A percentile compares a stretch with the other conserved stretches of the same genome.
phyloP scores from a whole-genome alignment of 2,113 vertebrate genomes.

The Hyperopisus bebe region DNA sequence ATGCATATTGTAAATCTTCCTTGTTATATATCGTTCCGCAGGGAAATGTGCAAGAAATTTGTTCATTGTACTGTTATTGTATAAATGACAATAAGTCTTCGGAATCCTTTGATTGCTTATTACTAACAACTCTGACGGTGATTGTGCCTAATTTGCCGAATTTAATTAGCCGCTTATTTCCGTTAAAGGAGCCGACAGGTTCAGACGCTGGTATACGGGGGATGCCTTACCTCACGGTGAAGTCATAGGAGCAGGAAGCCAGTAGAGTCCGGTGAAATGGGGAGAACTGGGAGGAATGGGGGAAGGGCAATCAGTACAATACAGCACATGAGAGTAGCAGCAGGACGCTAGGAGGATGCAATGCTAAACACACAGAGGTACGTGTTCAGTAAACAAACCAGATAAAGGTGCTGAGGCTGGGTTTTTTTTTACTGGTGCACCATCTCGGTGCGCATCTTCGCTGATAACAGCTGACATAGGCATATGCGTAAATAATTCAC shows the following conservation, averaged over 20 bases:
- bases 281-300: slow-evolving; percentile 71
- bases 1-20: background rate
- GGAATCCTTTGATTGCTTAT: background rate
- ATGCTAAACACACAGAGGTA: background rate
- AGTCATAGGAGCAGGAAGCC: slow-evolving; percentile 95
- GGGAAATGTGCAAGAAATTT: background rate
- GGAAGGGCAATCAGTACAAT: slow-evolving; percentile 22
- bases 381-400: background rate
- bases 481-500: slow-evolving; percentile 6
- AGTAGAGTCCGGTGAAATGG: slow-evolving; percentile 73
- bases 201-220: background rate
- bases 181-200: background rate
- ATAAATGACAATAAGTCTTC: background rate
- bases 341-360: background rate
- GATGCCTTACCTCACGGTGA: slow-evolving; percentile 79
- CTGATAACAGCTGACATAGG: background rate
- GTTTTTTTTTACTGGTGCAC: background rate
- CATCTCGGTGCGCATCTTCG: background rate
- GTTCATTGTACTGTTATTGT: background rate
- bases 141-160: background rate
- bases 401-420: background rate
- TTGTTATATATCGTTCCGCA: background rate
- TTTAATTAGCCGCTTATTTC: background rate
- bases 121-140: background rate
- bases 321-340: background rate